phyloP scores from a whole-genome alignment of 2,113 vertebrate species.

The crab-eating macaque (Macaca fascicularis) region DNA sequence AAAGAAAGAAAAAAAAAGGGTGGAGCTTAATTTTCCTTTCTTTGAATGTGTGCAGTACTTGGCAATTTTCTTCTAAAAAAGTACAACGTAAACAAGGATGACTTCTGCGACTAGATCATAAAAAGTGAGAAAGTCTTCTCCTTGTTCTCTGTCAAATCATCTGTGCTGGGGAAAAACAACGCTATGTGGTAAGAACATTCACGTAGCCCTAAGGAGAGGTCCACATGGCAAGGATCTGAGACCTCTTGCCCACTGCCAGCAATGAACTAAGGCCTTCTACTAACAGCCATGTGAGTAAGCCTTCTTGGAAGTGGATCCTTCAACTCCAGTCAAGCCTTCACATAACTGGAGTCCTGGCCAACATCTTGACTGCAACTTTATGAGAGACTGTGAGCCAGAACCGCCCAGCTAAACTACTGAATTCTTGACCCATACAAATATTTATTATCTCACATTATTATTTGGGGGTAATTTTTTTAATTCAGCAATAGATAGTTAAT shows the following conservation, averaged over 20 bases:
- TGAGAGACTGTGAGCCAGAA: neutral
- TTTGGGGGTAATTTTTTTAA: neutral
- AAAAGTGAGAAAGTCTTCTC: neutral
- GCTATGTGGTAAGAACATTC: neutral
- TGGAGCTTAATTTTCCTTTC: conserved; percentile 12
- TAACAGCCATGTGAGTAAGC: neutral
- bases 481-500: conserved; percentile 12
- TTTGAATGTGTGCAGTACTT: neutral
- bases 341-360: neutral
- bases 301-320: neutral
- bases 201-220: neutral
- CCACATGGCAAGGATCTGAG: neutral
- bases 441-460: neutral
- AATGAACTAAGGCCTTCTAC: neutral
- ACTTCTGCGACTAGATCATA: neutral
- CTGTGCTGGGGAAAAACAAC: neutral
- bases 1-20: too few species aligned
- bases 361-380: neutral
- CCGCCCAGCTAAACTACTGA: neutral
- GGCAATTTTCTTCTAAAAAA: conserved; percentile 31
- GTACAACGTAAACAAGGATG: neutral
- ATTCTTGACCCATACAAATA: neutral
- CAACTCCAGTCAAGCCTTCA: neutral
- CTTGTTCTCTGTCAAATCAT: neutral
- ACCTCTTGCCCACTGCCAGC: neutral